These are phyloP conservation scores for Bubo scandiacus DNA, from an alignment of 2,113 vertebrate genomes.

Conservation along the genomic window DNA sequence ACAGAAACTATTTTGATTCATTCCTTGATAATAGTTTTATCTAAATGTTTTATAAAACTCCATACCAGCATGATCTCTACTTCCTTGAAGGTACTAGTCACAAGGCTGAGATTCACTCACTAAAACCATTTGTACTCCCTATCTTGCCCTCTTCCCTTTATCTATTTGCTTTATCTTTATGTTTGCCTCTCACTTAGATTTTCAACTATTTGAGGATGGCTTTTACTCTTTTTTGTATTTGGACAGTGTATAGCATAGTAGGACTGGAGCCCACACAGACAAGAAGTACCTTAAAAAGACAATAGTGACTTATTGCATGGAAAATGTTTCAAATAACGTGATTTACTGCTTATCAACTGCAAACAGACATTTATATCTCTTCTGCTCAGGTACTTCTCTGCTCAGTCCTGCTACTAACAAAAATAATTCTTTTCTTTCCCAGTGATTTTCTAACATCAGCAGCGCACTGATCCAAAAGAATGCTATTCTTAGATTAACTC, in stretches of 20 bases:
- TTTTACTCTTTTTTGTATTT: constrained; percentile 37
- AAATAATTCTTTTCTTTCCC: constrained; percentile 36
- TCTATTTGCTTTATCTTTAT: constrained; percentile 49
- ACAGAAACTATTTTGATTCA: constrained; percentile 20
- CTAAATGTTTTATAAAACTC: background rate
- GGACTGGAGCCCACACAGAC: background rate
- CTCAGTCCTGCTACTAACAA: background rate
- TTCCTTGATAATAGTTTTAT: constrained; percentile 30
- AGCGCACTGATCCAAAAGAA: background rate
- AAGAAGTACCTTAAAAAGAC: constrained; percentile 30
- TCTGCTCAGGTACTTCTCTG: background rate
- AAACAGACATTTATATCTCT: constrained; percentile 51
- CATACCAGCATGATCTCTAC: background rate
- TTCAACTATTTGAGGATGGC: constrained; percentile 26
- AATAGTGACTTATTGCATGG: constrained; percentile 12
- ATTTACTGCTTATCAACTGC: constrained; percentile 52
- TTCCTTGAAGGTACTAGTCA: background rate
- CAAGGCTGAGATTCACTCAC: background rate
- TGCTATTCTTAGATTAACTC: background rate
- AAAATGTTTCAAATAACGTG: constrained; percentile 48
- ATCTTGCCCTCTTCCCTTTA: background rate
- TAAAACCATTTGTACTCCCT: background rate
- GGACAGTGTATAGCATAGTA: background rate
- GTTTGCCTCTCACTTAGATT: constrained; percentile 31
- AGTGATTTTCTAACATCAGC: constrained; percentile 16